Evolutionary conservation across 2,113 vertebrate genomes (phyloP).

Genomic region (Falco punctatus): DNA sequence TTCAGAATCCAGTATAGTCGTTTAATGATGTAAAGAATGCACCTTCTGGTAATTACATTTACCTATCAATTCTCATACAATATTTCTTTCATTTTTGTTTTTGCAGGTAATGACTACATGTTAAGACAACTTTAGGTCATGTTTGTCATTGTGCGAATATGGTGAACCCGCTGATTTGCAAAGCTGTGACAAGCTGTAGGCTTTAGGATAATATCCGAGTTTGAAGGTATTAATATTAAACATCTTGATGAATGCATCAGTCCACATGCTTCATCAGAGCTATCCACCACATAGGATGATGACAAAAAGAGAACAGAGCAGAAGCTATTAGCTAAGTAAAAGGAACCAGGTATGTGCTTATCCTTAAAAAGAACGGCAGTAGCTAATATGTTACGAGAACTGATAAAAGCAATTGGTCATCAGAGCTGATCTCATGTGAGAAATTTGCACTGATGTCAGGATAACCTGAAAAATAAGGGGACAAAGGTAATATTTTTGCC

Average conservation of each 20-base stretch:
- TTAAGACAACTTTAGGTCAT: background rate
- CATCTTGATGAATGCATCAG: background rate
- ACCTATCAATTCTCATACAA: background rate
- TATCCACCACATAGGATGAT: background rate
- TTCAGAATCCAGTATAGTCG: background rate
- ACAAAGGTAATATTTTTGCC: conserved; percentile 27
- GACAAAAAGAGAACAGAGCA: background rate
- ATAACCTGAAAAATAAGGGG: conserved; percentile 12
- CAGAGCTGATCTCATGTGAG: conserved; percentile 10
- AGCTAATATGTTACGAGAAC: background rate
- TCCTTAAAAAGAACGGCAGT: background rate
- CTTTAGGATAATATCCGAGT: background rate
- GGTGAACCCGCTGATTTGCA: background rate
- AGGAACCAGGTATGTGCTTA: background rate
- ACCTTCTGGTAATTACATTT: background rate
- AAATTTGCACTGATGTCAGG: background rate
- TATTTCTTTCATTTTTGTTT: background rate
- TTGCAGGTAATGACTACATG: fast-evolving
- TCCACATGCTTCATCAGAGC: background rate
- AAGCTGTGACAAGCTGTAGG: background rate
- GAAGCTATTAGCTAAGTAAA: background rate
- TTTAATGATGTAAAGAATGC: background rate
- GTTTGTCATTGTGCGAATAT: background rate
- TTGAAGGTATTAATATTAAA: background rate
- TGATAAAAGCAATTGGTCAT: background rate